A percentile compares a stretch with the other conserved stretches of the same genome.
Evolutionary conservation across 1,140 invertebrate genomes (phyloP).

Genomic region (Anoplophora glabripennis): DNA sequence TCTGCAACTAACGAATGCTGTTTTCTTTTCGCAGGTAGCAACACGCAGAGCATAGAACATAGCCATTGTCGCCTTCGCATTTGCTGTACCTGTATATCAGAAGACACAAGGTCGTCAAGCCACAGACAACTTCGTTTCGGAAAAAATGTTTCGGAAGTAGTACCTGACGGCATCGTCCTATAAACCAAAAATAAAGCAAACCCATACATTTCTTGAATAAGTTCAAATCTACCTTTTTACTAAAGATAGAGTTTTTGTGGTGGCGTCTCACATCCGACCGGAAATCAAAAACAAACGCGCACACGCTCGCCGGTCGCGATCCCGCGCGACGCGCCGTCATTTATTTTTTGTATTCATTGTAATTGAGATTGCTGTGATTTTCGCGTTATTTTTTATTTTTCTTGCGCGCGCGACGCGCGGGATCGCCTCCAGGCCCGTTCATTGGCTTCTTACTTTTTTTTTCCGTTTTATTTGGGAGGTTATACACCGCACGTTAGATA

Average conservation of each 20-base stretch:
- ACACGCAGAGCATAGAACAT: conserved; percentile 40
- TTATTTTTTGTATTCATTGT: conserved; percentile 17
- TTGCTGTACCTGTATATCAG: conserved; percentile 43
- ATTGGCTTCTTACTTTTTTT: background rate
- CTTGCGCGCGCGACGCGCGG: background rate
- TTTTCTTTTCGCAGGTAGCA: conserved; percentile 40
- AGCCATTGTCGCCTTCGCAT: conserved; percentile 49
- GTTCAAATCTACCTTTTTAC: conserved; percentile 16
- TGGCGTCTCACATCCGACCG: no score
- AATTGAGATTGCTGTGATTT: conserved; percentile 33
- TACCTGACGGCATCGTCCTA: conserved; percentile 40
- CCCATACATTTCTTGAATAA: conserved; percentile 1
- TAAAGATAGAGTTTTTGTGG: conserved; percentile 13
- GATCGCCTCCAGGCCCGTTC: background rate
- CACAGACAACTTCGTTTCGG: conserved; percentile 28
- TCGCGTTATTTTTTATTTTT: conserved; percentile 23
- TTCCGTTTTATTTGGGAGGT: background rate
- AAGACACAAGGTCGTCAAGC: conserved; percentile 15
- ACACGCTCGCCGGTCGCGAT: conserved; percentile 6
- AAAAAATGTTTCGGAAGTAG: conserved; percentile 20
- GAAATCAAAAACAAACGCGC: conserved; percentile 8
- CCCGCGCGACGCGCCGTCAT: conserved; percentile 16
- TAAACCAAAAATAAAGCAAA: conserved; percentile 10
- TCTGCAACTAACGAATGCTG: no score
- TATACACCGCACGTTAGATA: background rate